Base-by-base conservation (phyloP, 2,797 vertebrate genomes). In the Pampus argenteus region DNA sequence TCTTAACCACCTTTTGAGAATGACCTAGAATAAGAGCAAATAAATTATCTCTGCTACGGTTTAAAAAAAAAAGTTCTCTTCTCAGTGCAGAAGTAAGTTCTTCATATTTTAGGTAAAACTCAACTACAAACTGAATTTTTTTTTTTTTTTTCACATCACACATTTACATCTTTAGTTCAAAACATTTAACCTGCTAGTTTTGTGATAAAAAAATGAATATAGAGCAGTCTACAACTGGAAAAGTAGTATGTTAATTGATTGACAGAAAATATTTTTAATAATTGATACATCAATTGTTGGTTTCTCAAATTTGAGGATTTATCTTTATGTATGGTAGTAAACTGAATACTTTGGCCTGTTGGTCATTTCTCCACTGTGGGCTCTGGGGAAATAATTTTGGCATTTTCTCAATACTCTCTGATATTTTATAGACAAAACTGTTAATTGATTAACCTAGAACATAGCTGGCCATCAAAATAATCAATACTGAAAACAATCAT, bases 11-110 rank as follows among this genome's bases (percentile, higher is more conserved):
- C 50, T 88, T 84, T 87, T 81, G 56, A 76, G 76, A 52, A 52
- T 85, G 86, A 86, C 86, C 86, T 85, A 86, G 83, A 90, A 88
- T 63, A 61, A 38, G 70, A 80, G 71, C n/a, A n/a, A n/a, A 85
- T 72, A 83, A 82, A 76, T 72, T 31, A 66, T 49, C 66, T 54
- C 36, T 40, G 22, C 59, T 29, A n/a, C 5, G 23, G 23, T 9
- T n/a, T n/a, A n/a, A n/a, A n/a, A n/a, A 69, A 17, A 73, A 74
- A 51, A 58, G 79, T 77, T 67, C 34, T 66, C 42, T 63, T 60
- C 26, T 74, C 22, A 6, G 2, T 49, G 29, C 42, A 57, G 47
- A 71, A 69, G 51, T 26, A 18, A 22, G 57, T 69, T 76, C 28
- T 42, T 50, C 11, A 2, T 3, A 8, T 78, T 45, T 31, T 6